phyloP scores from a whole-genome alignment of 2,888 invertebrate species.

The Asteroscopus sphinx region DNA sequence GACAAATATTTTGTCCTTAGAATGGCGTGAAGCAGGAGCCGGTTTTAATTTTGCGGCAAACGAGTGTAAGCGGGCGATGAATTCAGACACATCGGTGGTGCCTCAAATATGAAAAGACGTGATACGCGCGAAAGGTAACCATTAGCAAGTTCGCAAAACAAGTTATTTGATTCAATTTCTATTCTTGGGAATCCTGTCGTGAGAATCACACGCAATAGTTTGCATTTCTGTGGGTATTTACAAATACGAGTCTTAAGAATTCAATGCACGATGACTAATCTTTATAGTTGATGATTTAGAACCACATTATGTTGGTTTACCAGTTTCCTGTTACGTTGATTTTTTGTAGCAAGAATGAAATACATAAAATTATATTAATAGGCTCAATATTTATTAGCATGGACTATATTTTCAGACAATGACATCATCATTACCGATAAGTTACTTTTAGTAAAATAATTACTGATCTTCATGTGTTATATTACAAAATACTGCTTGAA shows the following conservation, averaged over 20 bases:
- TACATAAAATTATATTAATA: not conserved
- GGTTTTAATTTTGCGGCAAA: too few relatives aligned
- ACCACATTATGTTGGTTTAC: not conserved
- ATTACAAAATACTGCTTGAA: too few relatives aligned
- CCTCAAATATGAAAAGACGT: too few relatives aligned
- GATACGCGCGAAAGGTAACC: not conserved
- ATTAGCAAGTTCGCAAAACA: not conserved
- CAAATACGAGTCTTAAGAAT: constrained; percentile 29
- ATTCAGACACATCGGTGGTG: too few relatives aligned
- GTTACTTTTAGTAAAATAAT: too few relatives aligned
- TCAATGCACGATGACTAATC: constrained; percentile 2
- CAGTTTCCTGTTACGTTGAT: not conserved
- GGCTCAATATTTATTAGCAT: too few relatives aligned
- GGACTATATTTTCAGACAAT: too few relatives aligned
- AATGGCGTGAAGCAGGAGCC: too few relatives aligned
- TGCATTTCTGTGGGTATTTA: constrained; percentile 35
- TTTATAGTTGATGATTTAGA: not conserved
- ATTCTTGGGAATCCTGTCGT: constrained; percentile 4
- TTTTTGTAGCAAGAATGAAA: not conserved
- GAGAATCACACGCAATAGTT: constrained; percentile 3
- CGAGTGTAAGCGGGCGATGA: too few relatives aligned
- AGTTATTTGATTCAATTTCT: not conserved
- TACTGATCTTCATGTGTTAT: too few relatives aligned
- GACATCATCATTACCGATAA: too few relatives aligned
- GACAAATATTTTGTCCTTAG: too few relatives aligned